Base-by-base conservation (phyloP, 2,113 vertebrate species). In the Zootoca vivipara region DNA sequence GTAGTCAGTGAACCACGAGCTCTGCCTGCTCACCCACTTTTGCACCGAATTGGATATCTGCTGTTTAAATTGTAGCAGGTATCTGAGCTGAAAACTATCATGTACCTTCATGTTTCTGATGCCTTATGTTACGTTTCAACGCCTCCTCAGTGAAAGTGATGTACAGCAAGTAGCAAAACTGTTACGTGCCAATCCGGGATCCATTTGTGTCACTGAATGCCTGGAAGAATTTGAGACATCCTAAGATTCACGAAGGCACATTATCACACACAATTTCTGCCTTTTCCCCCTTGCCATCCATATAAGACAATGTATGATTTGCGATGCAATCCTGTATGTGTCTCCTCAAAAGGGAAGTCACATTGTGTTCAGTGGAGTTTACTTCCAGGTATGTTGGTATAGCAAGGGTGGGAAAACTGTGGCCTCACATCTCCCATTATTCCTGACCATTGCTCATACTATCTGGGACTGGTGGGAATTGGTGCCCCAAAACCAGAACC, bases 1-100 rank as follows among this genome's bases (percentile, higher is more conserved):
- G 64, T 90, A 93, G 87, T 93, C 93, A 93, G 85, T 83, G 78
- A 95, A 93, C 92, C 92, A 90, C 77, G 78, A 82, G 87, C 89
- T 89, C 85, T 90, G 30, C 85, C 90, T 90, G 35, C 78, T 94
- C 85, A 85, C 78, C 64, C n/a, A 46, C 64, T 94, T 95, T 82
- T 86, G 38, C 81, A 89, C 65, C 85, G 87, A 92, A 93, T 89
- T 89, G 65, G 42, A n/a, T 93, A 84, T 92, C 78, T 92, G 83
- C 91, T 87, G 6, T 91, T 90, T 87, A 87, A 92, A 94, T 92
- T 92, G 35, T 91, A 73, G 58, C 64, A 28, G 78, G 64, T 85
- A 92, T 88, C 84, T 89, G 78, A 92, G 85, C 92, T 91, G 89
- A 93, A 96, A 96, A 90, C 79, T 73, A 67, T 79, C 33, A 56